Evolutionary conservation across 2,888 invertebrate genomes (phyloP), one percentile per base, ranked within the genome.

Genomic region (Pristionchus arcanus): DNA sequence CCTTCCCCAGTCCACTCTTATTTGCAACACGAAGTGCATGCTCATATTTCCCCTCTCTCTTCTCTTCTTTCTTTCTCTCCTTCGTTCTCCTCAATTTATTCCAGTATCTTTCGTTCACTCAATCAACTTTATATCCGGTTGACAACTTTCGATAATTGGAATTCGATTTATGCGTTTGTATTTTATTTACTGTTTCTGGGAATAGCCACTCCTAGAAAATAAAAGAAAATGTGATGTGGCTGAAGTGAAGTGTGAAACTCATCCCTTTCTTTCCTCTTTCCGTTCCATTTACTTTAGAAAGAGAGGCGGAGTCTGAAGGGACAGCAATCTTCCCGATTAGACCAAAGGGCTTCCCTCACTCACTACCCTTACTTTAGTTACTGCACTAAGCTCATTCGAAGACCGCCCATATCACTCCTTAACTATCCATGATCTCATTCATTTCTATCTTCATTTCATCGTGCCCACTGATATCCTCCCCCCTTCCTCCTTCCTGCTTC

Each of bases 1-100:
- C 68, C 31, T 31, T 28, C 31, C 21, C 25, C 42, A 42, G 34
- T 77, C 74, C 74, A 37, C 42, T 77, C 74, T 42, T 42, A 37
- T 37, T 28, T 77, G 74, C 74, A 77, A 77, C 42, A 77, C 13
- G n/a, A 77, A 77, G 74, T 77, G 37, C 34, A 37, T 42, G 34
- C 37, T 77, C 74, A 77, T 77, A 77, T 77, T 77, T 77, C 74
- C 42, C 31, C 74, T 37, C 74, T 34, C 74, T 74, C 59, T 34
- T 28, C 74, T 77, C 74, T 42, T 25, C 25, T 42, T 77, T 77
- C 42, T 42, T 28, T 37, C 42, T 19, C 42, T 42, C 21, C 16
- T 77, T 77, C 63, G 37, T 25, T 25, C 25, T 77, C 42, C 25
- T 4, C n/a, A 42, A 42, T 77, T 71, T 25, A 42, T 21, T 77